A percentile compares a stretch with the other conserved stretches of the same genome.
These are phyloP conservation scores for Drosophila macrothrix DNA, from an alignment of 2,888 invertebrate species.

Conservation along the genomic window DNA sequence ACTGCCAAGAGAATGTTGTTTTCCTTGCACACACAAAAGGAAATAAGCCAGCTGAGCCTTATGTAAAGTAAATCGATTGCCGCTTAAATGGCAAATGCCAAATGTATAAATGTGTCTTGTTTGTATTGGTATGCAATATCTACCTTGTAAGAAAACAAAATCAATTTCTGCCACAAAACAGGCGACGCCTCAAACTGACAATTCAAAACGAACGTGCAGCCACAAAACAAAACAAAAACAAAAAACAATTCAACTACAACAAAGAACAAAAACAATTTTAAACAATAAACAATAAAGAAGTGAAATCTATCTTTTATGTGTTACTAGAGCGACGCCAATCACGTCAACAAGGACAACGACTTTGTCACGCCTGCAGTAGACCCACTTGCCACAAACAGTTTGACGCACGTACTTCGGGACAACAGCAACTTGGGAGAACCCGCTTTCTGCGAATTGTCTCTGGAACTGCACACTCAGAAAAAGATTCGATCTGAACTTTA, in stretches of 20 bases:
- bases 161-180: constrained; percentile 40
- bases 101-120: constrained; percentile 1
- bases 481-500: background rate
- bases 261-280: constrained; percentile 50
- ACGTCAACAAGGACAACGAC: constrained; percentile 14
- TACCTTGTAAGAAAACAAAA: constrained; percentile 22
- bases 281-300: constrained; percentile 67
- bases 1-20: background rate
- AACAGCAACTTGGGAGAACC: constrained; percentile 2
- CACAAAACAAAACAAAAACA: constrained; percentile 39
- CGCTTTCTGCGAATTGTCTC: background rate
- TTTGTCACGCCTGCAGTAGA: constrained; percentile 10
- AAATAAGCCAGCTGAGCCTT: constrained; percentile 25
- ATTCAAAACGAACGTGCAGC: constrained; percentile 40
- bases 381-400: constrained; percentile 15
- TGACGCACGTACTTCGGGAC: constrained; percentile 23
- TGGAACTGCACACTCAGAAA: background rate
- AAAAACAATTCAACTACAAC: constrained; percentile 7
- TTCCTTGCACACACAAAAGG: background rate
- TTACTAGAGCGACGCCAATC: constrained; percentile 46
- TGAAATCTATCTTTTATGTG: constrained; percentile 68
- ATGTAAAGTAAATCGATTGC: constrained; percentile 22
- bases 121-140: constrained; percentile 29
- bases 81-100: constrained; percentile 10
- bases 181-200: constrained; percentile 8